A percentile compares a stretch with the other conserved stretches of the same genome.
These are phyloP conservation scores for Dinocampus coccinellae DNA, from an alignment of 2,888 invertebrate species.

Conservation along the genomic window DNA sequence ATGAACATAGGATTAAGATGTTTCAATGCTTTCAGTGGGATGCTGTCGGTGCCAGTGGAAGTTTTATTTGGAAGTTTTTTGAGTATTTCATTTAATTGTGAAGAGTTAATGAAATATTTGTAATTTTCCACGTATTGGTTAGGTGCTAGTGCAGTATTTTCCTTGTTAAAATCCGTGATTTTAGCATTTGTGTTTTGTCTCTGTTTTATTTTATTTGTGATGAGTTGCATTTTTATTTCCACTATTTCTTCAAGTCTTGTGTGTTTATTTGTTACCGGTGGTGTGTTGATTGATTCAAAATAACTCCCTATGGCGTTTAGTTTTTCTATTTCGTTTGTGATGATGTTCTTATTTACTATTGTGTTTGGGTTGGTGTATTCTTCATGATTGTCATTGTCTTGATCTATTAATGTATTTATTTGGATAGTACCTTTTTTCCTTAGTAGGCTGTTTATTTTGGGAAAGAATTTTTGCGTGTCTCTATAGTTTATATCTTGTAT, in stretches of 20 bases:
- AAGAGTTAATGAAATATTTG: background rate
- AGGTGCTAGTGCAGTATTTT: background rate
- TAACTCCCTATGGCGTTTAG: conserved; percentile 27
- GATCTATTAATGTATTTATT: no score
- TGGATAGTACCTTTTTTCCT: no score
- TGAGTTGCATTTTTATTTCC: background rate
- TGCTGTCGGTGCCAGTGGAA: conserved; percentile 32
- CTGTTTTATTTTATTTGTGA: conserved; percentile 21
- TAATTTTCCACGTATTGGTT: background rate
- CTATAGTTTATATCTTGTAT: background rate
- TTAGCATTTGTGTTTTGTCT: background rate
- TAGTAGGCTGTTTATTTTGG: conserved; percentile 27
- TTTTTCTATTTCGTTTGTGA: conserved; percentile 15
- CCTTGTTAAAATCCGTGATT: background rate
- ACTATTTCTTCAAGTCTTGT: conserved; percentile 20
- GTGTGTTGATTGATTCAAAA: conserved; percentile 23
- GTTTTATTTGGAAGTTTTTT: conserved; percentile 35
- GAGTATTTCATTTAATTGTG: background rate
- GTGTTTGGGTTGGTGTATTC: background rate
- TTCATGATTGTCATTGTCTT: background rate
- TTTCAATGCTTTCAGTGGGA: conserved; percentile 34
- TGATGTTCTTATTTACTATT: conserved; percentile 1
- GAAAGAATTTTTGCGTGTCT: conserved; percentile 27
- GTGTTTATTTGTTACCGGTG: conserved; percentile 10
- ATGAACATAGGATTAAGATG: conserved; percentile 26